Conservation (phyloP, 2,888 invertebrate genomes). For the Callosobruchus maculatus region DNA sequence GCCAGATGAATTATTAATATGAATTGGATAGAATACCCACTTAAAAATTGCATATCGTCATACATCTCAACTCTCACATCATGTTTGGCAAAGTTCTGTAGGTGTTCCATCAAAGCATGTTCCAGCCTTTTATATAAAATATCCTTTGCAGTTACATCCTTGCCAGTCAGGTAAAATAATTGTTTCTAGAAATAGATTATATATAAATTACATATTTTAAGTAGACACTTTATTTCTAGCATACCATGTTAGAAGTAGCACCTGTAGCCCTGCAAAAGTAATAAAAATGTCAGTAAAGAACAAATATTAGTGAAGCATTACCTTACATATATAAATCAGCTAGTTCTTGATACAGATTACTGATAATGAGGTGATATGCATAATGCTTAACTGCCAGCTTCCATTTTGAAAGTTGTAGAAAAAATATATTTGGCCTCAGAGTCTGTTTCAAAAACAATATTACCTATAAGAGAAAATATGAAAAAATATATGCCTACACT, state of each 20-base stretch:
- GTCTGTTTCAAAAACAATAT: slow-evolving; percentile 72
- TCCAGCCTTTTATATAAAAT: slow-evolving; percentile 29
- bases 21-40: slow-evolving; percentile 27
- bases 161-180: slow-evolving; percentile 35
- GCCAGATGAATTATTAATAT: too few species aligned
- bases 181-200: slow-evolving; percentile 27
- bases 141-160: slow-evolving; percentile 29
- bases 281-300: slow-evolving; percentile 10
- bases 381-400: slow-evolving; percentile 72
- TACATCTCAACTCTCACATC: slow-evolving; percentile 31
- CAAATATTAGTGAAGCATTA: slow-evolving; percentile 10
- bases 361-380: slow-evolving; percentile 66
- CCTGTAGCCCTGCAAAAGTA: slow-evolving; percentile 42
- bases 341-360: slow-evolving; percentile 64
- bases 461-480: slow-evolving; percentile 53
- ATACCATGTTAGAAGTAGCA: slow-evolving; percentile 36
- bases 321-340: slow-evolving; percentile 72
- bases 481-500: too few species aligned
- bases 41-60: slow-evolving; percentile 34
- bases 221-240: slow-evolving; percentile 11
- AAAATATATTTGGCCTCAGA: slow-evolving; percentile 66
- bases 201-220: background rate
- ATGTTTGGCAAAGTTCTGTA: slow-evolving; percentile 29
- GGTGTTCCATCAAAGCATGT: slow-evolving; percentile 33
- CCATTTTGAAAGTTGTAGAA: slow-evolving; percentile 64